Percentiles rank a stretch among this genome's conserved stretches.
These are phyloP conservation scores for Dastarcus helophoroides DNA, from an alignment of 2,888 invertebrate species.

Conservation along the genomic window DNA sequence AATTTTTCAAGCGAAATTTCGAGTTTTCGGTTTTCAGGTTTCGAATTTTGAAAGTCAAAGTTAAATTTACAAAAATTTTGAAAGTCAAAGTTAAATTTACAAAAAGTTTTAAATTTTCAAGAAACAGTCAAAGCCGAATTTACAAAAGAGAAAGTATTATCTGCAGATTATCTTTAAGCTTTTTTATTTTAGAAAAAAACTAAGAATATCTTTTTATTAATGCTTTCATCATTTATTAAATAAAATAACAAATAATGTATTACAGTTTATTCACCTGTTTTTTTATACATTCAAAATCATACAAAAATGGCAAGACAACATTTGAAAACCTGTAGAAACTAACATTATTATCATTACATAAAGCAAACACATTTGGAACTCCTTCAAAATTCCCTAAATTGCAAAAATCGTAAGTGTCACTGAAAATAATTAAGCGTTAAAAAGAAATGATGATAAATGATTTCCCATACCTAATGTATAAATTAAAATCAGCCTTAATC, in stretches of 20 bases:
- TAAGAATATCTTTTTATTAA: too few species aligned
- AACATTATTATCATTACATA: conserved; percentile 19
- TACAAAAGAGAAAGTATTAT: too few species aligned
- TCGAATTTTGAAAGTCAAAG: too few species aligned
- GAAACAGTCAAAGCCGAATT: too few species aligned
- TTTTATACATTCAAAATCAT: conserved; percentile 1
- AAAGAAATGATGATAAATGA: not conserved
- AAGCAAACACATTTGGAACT: conserved; percentile 20
- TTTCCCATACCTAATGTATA: conserved; percentile 19
- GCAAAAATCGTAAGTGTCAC: conserved; percentile 11
- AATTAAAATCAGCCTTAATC: conserved; percentile 18
- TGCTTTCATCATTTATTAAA: too few species aligned
- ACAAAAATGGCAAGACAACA: conserved; percentile 19
- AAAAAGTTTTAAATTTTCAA: too few species aligned
- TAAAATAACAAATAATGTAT: not conserved
- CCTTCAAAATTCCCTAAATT: conserved; percentile 11
- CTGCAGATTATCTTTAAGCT: too few species aligned
- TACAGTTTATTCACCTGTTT: not conserved
- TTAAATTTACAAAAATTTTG: too few species aligned
- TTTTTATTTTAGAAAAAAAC: too few species aligned
- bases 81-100: too few species aligned
- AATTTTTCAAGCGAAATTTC: too few species aligned
- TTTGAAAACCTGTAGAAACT: conserved; percentile 20
- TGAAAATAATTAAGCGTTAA: conserved; percentile 5
- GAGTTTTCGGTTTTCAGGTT: too few species aligned